phyloP scores from a whole-genome alignment of 1,140 invertebrate genomes.

The Phymastichus coffea region DNA sequence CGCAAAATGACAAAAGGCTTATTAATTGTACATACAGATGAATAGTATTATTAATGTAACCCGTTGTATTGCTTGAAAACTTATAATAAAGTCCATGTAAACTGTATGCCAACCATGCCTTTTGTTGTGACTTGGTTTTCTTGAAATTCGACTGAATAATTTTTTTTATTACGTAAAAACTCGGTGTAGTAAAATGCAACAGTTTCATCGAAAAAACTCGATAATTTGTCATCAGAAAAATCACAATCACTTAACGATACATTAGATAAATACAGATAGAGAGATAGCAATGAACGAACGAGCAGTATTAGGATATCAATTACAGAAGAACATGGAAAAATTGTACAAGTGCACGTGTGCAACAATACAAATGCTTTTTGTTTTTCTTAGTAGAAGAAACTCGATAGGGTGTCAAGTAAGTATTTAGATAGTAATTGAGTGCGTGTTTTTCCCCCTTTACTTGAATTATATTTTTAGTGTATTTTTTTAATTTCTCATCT shows the following conservation, averaged over 20 bases:
- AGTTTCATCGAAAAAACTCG: slow-evolving; percentile 6
- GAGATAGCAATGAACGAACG: slow-evolving; percentile 14
- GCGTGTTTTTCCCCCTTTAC: too few relatives aligned
- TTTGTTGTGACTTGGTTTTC: too few relatives aligned
- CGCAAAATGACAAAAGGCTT: too few relatives aligned
- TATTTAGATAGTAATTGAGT: slow-evolving; percentile 2
- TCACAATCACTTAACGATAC: neutral
- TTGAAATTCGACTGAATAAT: slow-evolving; percentile 1
- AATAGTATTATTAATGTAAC: neutral
- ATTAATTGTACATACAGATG: too few relatives aligned
- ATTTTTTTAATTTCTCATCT: too few relatives aligned
- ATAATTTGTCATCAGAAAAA: slow-evolving; percentile 6
- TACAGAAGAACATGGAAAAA: slow-evolving; percentile 18
- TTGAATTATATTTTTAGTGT: too few relatives aligned
- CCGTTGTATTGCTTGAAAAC: neutral
- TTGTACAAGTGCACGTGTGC: slow-evolving; percentile 12
- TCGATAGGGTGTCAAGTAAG: slow-evolving; percentile 11
- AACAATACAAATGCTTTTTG: slow-evolving; percentile 11
- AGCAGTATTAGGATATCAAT: slow-evolving; percentile 1
- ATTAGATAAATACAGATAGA: neutral
- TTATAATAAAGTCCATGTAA: neutral
- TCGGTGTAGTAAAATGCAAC: slow-evolving; percentile 8
- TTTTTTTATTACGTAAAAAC: slow-evolving; percentile 18
- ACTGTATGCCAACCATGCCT: neutral
- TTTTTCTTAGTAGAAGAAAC: slow-evolving; percentile 16